A percentile compares a stretch with the other conserved stretches of the same genome.
These are phyloP conservation scores for Hyles lineata DNA, from an alignment of 2,888 invertebrate genomes.

Conservation along the genomic window DNA sequence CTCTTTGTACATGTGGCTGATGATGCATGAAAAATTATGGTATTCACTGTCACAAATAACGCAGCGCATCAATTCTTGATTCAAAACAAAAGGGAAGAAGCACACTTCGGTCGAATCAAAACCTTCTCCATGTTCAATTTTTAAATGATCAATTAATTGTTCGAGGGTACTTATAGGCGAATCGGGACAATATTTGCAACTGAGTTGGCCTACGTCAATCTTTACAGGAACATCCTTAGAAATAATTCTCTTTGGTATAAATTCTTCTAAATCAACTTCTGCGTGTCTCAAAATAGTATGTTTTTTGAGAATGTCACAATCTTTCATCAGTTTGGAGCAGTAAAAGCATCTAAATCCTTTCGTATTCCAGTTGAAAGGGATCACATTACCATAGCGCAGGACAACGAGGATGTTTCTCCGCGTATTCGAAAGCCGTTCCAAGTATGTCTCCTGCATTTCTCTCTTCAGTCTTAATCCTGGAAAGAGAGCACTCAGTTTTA, in stretches of 20 bases:
- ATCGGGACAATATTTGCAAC: conserved; percentile 60
- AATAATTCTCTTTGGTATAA: conserved; percentile 60
- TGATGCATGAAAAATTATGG: conserved; percentile 63
- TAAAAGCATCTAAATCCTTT: conserved; percentile 70
- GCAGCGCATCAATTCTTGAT: conserved; percentile 58
- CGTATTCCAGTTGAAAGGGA: conserved; percentile 71
- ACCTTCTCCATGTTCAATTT: conserved; percentile 41
- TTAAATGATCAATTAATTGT: conserved; percentile 61
- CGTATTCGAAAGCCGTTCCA: conserved; percentile 58
- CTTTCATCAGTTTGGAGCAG: conserved; percentile 62
- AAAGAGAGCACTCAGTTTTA: conserved; percentile 59
- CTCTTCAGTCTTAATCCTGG: conserved; percentile 58
- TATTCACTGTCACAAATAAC: conserved; percentile 57
- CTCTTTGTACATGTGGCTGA: conserved; percentile 69
- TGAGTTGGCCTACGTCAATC: conserved; percentile 60
- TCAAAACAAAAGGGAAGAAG: conserved; percentile 65
- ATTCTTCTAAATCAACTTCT: conserved; percentile 50
- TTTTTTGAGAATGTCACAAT: conserved; percentile 58
- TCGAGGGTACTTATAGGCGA: conserved; percentile 49
- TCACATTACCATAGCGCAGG: conserved; percentile 62
- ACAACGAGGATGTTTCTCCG: conserved; percentile 61
- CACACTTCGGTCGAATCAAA: conserved; percentile 60
- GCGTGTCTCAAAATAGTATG: conserved; percentile 58
- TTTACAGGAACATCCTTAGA: conserved; percentile 71
- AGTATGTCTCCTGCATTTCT: conserved; percentile 37